These are phyloP conservation scores for Clitarchus hookeri DNA, from an alignment of 2,888 invertebrate species.

Conservation along the genomic window DNA sequence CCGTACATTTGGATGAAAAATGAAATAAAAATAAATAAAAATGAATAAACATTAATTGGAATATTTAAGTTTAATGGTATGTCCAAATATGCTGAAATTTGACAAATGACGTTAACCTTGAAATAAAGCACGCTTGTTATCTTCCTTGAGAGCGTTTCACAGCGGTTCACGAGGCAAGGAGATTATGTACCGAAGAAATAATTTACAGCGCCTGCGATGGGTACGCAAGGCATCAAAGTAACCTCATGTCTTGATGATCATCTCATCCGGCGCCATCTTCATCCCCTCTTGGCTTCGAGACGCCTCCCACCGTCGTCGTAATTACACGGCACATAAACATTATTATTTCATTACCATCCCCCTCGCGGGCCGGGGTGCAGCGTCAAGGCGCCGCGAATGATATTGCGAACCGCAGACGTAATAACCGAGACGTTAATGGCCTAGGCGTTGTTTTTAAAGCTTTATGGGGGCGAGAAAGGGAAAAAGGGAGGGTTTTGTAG, in stretches of 20 bases:
- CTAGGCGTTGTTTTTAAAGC: background rate
- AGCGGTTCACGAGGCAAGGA: background rate
- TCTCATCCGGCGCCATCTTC: background rate
- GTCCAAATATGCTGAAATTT: too few relatives aligned
- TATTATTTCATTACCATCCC: constrained; percentile 6
- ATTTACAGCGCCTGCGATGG: background rate
- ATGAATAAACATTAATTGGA: too few relatives aligned
- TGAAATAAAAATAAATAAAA: too few relatives aligned
- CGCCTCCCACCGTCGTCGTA: background rate
- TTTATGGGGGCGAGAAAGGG: background rate
- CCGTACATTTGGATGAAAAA: too few relatives aligned
- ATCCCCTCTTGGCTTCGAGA: background rate
- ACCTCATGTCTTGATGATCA: background rate
- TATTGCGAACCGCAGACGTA: background rate
- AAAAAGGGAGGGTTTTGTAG: background rate
- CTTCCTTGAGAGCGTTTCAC: too few relatives aligned
- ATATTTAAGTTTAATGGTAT: too few relatives aligned
- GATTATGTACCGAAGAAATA: background rate
- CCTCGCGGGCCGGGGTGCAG: background rate
- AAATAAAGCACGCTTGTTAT: too few relatives aligned
- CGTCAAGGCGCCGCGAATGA: background rate
- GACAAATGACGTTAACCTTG: too few relatives aligned
- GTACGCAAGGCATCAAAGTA: background rate
- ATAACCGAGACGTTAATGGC: constrained; percentile 9
- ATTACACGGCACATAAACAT: background rate